These are phyloP conservation scores for Clepsis dumicolana DNA, from an alignment of 2,888 invertebrate genomes.

Conservation along the genomic window DNA sequence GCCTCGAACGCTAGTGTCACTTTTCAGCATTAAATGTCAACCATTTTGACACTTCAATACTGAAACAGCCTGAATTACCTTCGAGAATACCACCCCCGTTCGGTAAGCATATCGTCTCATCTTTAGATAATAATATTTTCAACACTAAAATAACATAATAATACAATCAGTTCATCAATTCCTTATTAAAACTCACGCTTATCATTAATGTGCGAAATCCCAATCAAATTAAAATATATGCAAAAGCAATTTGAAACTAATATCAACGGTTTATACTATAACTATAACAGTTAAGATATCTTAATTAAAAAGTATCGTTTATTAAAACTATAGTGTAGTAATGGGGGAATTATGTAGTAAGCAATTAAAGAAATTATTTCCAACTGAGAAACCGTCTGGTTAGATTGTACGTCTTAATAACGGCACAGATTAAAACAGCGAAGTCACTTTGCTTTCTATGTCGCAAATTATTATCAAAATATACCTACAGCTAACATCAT, in stretches of 20 bases:
- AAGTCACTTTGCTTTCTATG: neutral
- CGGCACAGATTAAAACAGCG: constrained; percentile 10
- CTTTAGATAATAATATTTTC: neutral
- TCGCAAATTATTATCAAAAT: neutral
- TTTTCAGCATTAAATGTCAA: no score
- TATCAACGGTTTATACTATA: constrained; percentile 24
- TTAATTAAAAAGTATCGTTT: constrained; percentile 45
- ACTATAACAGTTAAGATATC: constrained; percentile 24
- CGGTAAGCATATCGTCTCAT: no score
- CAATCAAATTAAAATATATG: constrained; percentile 34
- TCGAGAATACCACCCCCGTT: no score
- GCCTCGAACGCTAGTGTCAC: no score
- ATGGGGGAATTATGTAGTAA: constrained; percentile 43
- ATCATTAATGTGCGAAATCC: constrained; percentile 34
- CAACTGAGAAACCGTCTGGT: constrained; percentile 45
- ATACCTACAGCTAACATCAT: no score
- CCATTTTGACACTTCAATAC: no score
- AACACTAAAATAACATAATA: neutral
- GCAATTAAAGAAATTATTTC: constrained; percentile 48
- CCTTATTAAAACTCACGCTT: constrained; percentile 28
- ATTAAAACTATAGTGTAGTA: constrained; percentile 43
- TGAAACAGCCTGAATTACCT: no score
- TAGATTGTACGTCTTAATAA: constrained; percentile 32
- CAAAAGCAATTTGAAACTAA: constrained; percentile 19
- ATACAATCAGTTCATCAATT: constrained; percentile 13